Evolutionary conservation across 1,140 invertebrate genomes (phyloP).

Genomic region (Drosophila suzukii): DNA sequence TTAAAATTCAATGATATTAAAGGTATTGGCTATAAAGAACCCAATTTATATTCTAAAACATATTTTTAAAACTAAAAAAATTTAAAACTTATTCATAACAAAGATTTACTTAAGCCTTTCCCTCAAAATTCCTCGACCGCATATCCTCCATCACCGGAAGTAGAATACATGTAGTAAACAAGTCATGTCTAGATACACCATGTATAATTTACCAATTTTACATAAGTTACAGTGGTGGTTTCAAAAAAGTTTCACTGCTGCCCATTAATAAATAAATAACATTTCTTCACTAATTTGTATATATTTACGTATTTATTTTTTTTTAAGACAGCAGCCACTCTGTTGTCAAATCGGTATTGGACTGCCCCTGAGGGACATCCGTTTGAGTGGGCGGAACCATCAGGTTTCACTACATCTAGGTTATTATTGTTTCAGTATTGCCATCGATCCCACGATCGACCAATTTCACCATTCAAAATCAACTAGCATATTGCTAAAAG

Average conservation of each 20-base stretch:
- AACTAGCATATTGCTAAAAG: conserved; percentile 14
- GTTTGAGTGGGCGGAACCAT: conserved; percentile 16
- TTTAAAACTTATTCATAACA: too few species aligned
- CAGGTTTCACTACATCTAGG: conserved; percentile 51
- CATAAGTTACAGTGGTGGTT: conserved; percentile 1
- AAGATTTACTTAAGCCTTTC: background rate
- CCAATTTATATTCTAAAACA: too few species aligned
- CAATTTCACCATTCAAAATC: conserved; percentile 43
- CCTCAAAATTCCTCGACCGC: background rate
- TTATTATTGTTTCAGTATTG: conserved; percentile 73
- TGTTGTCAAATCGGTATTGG: conserved; percentile 6
- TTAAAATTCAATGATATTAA: too few species aligned
- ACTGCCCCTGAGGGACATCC: background rate
- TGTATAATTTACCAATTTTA: background rate
- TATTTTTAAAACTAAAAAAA: too few species aligned
- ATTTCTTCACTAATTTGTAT: background rate
- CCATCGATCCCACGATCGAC: conserved; percentile 42
- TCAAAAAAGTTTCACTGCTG: background rate
- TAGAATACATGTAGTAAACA: background rate
- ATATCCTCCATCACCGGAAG: background rate
- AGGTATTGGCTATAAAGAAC: too few species aligned
- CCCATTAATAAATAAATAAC: background rate
- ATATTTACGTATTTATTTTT: conserved; percentile 35
- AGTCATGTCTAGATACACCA: background rate
- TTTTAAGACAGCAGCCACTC: conserved; percentile 25